These are phyloP conservation scores for Romanogobio albipinnatus DNA, from an alignment of 2,113 vertebrate species.

Conservation along the genomic window DNA sequence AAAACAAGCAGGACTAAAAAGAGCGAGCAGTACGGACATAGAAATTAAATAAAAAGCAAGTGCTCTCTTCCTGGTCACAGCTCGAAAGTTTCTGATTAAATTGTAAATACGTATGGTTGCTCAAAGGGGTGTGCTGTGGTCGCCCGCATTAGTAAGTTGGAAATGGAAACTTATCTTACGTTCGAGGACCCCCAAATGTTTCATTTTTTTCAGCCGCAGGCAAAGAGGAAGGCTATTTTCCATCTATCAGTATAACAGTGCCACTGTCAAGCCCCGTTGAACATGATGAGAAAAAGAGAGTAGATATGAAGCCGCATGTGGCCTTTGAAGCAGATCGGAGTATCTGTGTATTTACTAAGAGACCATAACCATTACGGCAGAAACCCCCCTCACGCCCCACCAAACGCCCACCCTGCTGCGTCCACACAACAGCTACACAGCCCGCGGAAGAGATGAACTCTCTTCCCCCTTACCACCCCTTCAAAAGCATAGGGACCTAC, in stretches of 20 bases:
- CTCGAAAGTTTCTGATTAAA: constrained; percentile 66
- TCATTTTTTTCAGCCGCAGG: neutral
- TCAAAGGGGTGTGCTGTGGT: constrained; percentile 66
- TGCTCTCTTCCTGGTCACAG: constrained; percentile 55
- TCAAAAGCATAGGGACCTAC: constrained; percentile 71
- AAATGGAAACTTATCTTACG: constrained; percentile 58
- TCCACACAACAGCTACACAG: constrained; percentile 68
- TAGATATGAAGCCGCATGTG: constrained; percentile 31
- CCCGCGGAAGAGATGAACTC: constrained; percentile 69
- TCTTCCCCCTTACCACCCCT: constrained; percentile 24
- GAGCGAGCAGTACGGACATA: neutral
- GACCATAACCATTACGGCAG: neutral
- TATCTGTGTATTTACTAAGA: constrained; percentile 30
- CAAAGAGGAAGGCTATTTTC: constrained; percentile 23
- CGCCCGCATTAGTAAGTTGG: constrained; percentile 62
- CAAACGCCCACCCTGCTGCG: constrained; percentile 64
- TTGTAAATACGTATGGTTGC: constrained; percentile 67
- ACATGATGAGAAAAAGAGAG: constrained; percentile 44
- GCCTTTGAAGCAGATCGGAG: constrained; percentile 40
- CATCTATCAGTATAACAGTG: constrained; percentile 30
- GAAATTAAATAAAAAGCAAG: constrained; percentile 35
- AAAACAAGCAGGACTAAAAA: constrained; percentile 15
- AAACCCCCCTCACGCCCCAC: neutral
- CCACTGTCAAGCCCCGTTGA: constrained; percentile 38
- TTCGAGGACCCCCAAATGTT: constrained; percentile 35